Evolutionary conservation across 2,888 invertebrate genomes (phyloP).

Genomic region (Diloba caeruleocephala): DNA sequence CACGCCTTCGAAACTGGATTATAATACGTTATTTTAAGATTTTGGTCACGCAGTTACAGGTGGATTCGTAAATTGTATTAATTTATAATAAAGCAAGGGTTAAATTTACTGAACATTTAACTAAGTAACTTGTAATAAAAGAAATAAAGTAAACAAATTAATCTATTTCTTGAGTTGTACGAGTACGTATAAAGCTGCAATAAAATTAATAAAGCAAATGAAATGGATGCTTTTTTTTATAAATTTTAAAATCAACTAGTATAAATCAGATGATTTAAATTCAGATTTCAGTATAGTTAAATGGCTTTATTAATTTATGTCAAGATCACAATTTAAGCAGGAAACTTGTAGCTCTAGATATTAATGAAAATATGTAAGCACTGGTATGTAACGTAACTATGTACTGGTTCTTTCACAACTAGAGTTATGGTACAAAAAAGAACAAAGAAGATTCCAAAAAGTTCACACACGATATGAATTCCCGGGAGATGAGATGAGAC

Average conservation of each 20-base stretch:
- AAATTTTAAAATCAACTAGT: too few relatives aligned
- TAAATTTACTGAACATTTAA: constrained; percentile 15
- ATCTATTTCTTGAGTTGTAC: constrained; percentile 4
- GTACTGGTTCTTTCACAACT: constrained; percentile 36
- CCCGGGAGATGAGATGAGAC: constrained; percentile 56
- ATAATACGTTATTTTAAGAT: constrained; percentile 45
- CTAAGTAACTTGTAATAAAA: constrained; percentile 5
- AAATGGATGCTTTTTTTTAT: too few relatives aligned
- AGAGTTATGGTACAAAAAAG: constrained; percentile 57
- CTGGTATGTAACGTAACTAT: constrained; percentile 22
- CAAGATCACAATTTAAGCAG: constrained; percentile 2
- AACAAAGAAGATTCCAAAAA: constrained; percentile 64
- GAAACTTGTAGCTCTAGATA: constrained; percentile 3
- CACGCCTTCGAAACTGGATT: constrained; percentile 68
- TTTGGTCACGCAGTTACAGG: constrained; percentile 36
- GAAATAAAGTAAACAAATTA: constrained; percentile 11
- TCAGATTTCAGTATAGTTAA: constrained; percentile 1
- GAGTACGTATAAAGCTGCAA: not conserved
- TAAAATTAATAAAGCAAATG: constrained; percentile 8
- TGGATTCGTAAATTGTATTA: constrained; percentile 27
- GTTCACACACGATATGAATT: constrained; percentile 67
- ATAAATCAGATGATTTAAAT: constrained; percentile 25
- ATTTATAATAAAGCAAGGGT: constrained; percentile 19
- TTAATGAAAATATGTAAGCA: constrained; percentile 12
- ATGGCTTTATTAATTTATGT: constrained; percentile 15